Base-by-base conservation (phyloP, 2,888 invertebrate species). In the Eilema griseolum region DNA sequence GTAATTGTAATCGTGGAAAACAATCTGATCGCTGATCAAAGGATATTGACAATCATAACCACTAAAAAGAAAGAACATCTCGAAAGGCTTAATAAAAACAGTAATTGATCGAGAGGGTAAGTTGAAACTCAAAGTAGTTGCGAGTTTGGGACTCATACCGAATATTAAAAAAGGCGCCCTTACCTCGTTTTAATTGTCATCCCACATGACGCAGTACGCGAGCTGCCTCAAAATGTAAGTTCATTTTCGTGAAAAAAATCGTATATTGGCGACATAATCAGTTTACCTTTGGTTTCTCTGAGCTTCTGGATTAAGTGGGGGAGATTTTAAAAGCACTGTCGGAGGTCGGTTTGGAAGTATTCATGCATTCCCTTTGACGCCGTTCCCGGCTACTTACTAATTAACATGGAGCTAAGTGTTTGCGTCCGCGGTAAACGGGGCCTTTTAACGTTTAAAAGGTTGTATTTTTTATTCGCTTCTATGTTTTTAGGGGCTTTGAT, bases 321-420 rank as follows among this genome's bases (percentile, higher is more conserved):
- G 90, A 89, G 88, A 90, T 93, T 95, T 95, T 95, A 93, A 95
- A 95, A 95, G 94, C 94, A 82, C 88, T 89, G 90, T 86, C 86
- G 87, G 91, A 91, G 92, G 91, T 91, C 86, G 91, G 89, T 90
- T 90, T 85, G 87, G 86, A 93, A 94, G 95, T 95, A 95, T 94
- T 95, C 95, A 94, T 93, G 92, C 93, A 95, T 95, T 95, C 95
- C 92, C 95, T 95, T 95, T 95, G 94, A 94, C 92, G 92, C 85
- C 90, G 93, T 91, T 89, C 88, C 88, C 88, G 86, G 93, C 94
- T 95, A 94, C 95, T 95, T 95, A 94, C 90, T 95, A 95, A 95
- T 95, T 95, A 95, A 95, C 90, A 90, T 88, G 90, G 87, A 90
- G 92, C 91, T 95, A 95, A 95, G 94, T 95, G 95, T 95, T 95